Evolutionary conservation across 2,113 vertebrate genomes (phyloP), one percentile per base, ranked within the genome.

Genomic region (Rattus rattus): DNA sequence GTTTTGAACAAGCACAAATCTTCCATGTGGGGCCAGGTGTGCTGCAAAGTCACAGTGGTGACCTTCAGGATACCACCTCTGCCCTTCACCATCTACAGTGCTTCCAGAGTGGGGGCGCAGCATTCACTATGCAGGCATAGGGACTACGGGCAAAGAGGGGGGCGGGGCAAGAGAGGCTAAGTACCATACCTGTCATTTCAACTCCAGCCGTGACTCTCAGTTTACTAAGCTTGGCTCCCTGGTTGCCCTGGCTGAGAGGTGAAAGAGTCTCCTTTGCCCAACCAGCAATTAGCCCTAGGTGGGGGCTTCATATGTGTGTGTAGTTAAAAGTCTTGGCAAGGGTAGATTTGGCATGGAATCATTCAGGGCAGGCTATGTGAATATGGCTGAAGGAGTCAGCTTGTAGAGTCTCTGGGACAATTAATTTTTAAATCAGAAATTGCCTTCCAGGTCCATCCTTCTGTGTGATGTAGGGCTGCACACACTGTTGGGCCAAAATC

Each of bases 301-400:
- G 4, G 59, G 70, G 28, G 2, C 3, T 59, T 22, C 4, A 1
- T 24, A 33, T 22, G 3, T 1, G 5, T 17, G 43, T 26, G 30
- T 5, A 3, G 73, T 16, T 26, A 63, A 52, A 59, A 5, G 28
- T 36, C 22, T 5, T 9, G 77, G 4, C 69, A 5, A 22, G 1
- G 87, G 8, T n/a, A 70, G 83, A 5, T 73, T 14, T 63, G 0
- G 0, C 24, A 7, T 5, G 49, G 47, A 30, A 36, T 13, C 28
- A 7, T 26, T 30, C 47, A 49, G 9, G 20, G 61, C 30, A 30
- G 33, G 61, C 43, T 30, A 47, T 63, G 16, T 49, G 49, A 90
- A 70, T 49, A 33, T 0, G 7, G 49, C 91, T 47, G 47, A 69
- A 63, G 9, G 39, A 24, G 10, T 33, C 30, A 30, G 7, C 47